Evolutionary conservation across 2,797 vertebrate species (phyloP).

Genomic region (Takifugu ocellatus): DNA sequence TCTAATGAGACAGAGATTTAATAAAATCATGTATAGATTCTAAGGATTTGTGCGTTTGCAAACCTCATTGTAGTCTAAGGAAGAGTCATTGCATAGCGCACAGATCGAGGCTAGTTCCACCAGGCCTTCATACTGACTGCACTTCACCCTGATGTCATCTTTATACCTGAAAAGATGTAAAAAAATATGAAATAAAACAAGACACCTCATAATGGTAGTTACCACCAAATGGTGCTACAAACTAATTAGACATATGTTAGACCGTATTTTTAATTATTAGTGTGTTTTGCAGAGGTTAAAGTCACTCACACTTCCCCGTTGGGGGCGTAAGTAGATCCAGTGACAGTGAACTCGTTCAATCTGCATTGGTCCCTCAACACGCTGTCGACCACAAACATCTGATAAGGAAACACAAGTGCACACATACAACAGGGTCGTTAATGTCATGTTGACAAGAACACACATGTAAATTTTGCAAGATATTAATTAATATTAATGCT

Average conservation of each 20-base stretch:
- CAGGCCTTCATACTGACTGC: constrained; percentile 74
- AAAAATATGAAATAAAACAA: background rate
- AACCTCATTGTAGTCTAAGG: constrained; percentile 79
- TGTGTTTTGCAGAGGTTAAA: constrained; percentile 22
- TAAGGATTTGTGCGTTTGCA: background rate
- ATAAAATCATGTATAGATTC: no score
- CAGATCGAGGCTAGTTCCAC: constrained; percentile 79
- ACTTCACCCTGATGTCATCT: constrained; percentile 63
- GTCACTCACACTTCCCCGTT: constrained; percentile 82
- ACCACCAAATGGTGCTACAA: background rate
- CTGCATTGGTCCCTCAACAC: constrained; percentile 66
- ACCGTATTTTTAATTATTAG: no score
- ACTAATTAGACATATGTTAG: no score
- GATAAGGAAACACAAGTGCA: constrained; percentile 14
- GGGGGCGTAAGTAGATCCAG: constrained; percentile 81
- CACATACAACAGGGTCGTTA: background rate
- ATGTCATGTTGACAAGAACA: background rate
- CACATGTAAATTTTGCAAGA: background rate
- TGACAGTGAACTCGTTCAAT: constrained; percentile 77
- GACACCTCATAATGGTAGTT: background rate
- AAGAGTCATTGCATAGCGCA: constrained; percentile 81
- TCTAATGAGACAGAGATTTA: no score
- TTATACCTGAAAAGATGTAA: constrained; percentile 62
- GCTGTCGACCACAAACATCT: constrained; percentile 78
- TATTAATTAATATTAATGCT: background rate